These are phyloP conservation scores for Drosophila suzukii DNA, from an alignment of 1,140 invertebrate species.

Conservation along the genomic window DNA sequence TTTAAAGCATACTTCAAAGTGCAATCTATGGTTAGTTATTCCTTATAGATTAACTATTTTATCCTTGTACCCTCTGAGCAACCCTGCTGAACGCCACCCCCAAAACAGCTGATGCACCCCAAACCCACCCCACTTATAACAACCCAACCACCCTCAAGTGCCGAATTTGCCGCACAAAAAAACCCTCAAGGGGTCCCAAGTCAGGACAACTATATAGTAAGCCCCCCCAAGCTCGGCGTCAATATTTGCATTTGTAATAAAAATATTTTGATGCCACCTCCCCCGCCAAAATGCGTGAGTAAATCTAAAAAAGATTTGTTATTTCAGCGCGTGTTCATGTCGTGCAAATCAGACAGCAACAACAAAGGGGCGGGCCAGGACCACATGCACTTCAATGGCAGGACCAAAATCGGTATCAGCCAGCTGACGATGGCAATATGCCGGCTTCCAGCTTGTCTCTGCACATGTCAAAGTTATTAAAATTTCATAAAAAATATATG, in stretches of 20 bases:
- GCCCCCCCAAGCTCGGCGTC: constrained; percentile 46
- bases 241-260: constrained; percentile 84
- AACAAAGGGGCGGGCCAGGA: constrained; percentile 33
- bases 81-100: neutral
- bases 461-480: constrained; percentile 76
- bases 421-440: constrained; percentile 59
- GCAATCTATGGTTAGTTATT: neutral
- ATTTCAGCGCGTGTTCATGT: constrained; percentile 65
- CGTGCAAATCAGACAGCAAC: constrained; percentile 53
- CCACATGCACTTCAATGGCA: constrained; percentile 35
- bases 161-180: constrained; percentile 40
- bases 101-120: constrained; percentile 20
- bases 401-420: neutral
- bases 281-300: constrained; percentile 65
- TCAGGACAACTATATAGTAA: constrained; percentile 33
- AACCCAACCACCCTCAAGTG: constrained; percentile 3
- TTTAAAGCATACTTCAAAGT: neutral
- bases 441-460: constrained; percentile 26
- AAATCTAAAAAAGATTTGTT: constrained; percentile 82
- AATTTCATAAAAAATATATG: constrained; percentile 73
- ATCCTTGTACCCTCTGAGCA: constrained; percentile 9
- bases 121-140: neutral
- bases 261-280: constrained; percentile 77
- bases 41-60: rapidly evolving
- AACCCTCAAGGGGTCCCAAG: constrained; percentile 28